Percentiles rank a stretch among this genome's conserved stretches.
Evolutionary conservation across 1,140 invertebrate genomes (phyloP).

Genomic region (Ceratina australensis): DNA sequence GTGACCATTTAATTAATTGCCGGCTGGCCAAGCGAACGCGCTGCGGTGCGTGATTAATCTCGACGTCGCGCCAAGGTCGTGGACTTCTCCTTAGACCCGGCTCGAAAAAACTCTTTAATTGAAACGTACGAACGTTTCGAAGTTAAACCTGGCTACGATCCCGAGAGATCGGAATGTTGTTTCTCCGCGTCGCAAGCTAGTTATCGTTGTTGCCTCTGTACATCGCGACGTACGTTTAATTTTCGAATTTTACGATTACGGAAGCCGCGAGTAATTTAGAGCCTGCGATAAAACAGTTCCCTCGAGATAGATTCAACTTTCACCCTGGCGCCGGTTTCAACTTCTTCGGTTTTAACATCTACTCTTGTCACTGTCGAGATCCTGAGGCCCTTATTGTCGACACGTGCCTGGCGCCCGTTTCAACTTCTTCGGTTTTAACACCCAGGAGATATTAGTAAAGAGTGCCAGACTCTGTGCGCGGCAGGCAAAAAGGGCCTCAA

Average conservation of each 20-base stretch:
- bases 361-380: too few species aligned
- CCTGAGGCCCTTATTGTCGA: too few species aligned
- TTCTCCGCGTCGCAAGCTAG: too few species aligned
- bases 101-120: constrained; percentile 47
- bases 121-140: constrained; percentile 35
- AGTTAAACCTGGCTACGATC: constrained; percentile 9
- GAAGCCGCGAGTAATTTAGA: not conserved
- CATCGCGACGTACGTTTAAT: not conserved
- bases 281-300: not conserved
- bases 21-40: constrained; percentile 24
- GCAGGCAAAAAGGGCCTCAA: too few species aligned
- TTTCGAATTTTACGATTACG: not conserved
- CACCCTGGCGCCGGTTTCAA: too few species aligned
- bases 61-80: constrained; percentile 20
- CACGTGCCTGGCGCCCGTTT: too few species aligned
- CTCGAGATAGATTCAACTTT: not conserved
- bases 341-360: too few species aligned
- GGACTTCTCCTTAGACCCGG: constrained; percentile 8
- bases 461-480: too few species aligned
- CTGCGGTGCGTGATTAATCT: constrained; percentile 34
- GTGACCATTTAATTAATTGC: constrained; percentile 50
- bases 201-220: too few species aligned
- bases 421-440: too few species aligned
- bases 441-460: too few species aligned
- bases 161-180: not conserved